phyloP scores from a whole-genome alignment of 2,113 vertebrate species.

The Laticauda laticaudata region DNA sequence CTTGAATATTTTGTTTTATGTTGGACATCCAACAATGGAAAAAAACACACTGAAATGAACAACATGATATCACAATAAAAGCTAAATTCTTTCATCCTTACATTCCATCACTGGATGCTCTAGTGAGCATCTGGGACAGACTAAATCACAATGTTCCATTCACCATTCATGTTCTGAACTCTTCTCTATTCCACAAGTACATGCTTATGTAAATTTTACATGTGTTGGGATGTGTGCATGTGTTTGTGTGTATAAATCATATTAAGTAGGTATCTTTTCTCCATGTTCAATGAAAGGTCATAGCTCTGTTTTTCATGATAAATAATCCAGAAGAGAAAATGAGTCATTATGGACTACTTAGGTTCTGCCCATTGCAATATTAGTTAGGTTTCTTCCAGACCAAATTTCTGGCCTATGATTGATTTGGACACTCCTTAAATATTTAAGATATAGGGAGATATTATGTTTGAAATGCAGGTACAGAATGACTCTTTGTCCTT shows the following conservation, averaged over 20 bases:
- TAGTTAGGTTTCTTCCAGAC: not conserved
- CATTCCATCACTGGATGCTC: not conserved
- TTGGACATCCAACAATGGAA: not conserved
- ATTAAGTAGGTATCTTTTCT: not conserved
- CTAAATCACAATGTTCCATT: not conserved
- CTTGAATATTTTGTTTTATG: not conserved
- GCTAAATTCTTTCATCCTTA: not conserved
- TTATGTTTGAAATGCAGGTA: not conserved
- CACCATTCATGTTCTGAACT: not conserved
- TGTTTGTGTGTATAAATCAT: not conserved
- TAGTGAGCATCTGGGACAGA: not conserved
- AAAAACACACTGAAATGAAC: not conserved
- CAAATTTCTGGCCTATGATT: not conserved
- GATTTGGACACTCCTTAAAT: not conserved
- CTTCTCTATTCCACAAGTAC: not conserved
- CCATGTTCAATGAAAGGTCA: not conserved
- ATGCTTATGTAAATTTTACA: not conserved
- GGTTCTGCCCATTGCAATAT: not conserved
- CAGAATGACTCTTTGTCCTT: not conserved
- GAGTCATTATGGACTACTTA: not conserved
- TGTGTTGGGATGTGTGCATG: not conserved
- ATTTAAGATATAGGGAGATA: not conserved
- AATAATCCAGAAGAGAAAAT: not conserved
- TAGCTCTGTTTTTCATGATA: not conserved
- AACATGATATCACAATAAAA: not conserved